Evolutionary conservation across 2,888 invertebrate species (phyloP).

Genomic region (Brassicogethes aeneus): DNA sequence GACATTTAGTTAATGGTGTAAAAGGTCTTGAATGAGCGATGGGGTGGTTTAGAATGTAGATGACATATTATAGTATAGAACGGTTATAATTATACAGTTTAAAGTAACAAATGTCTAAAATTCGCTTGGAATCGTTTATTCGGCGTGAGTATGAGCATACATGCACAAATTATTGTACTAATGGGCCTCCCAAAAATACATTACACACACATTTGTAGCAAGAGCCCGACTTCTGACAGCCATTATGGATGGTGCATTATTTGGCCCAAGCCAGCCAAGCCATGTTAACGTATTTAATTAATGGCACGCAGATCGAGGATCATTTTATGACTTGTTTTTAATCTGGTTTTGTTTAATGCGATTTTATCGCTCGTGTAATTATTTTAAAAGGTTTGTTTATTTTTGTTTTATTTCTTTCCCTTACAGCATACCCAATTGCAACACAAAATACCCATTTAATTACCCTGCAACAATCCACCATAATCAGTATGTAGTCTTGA

Average conservation of each 20-base stretch:
- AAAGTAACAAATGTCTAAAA: slow-evolving; percentile 16
- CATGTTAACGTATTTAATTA: slow-evolving; percentile 32
- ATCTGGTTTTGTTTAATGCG: slow-evolving; percentile 26
- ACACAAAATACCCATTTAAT: too few relatives aligned
- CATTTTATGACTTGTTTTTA: slow-evolving; percentile 34
- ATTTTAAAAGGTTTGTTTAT: slow-evolving; percentile 15
- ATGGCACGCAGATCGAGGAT: slow-evolving; percentile 33
- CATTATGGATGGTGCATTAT: slow-evolving; percentile 34
- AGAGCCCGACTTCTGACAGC: slow-evolving; percentile 29
- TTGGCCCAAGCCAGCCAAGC: slow-evolving; percentile 24
- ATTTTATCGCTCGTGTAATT: slow-evolving; percentile 22
- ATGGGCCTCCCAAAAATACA: slow-evolving; percentile 36
- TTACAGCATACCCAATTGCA: too few relatives aligned
- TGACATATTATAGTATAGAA: background rate
- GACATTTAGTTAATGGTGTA: too few relatives aligned
- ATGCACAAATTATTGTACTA: slow-evolving; percentile 34
- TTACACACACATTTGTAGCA: slow-evolving; percentile 35
- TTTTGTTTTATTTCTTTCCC: slow-evolving; percentile 14
- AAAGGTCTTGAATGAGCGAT: too few relatives aligned
- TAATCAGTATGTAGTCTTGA: too few relatives aligned
- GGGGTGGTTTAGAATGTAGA: too few relatives aligned
- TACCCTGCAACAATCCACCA: too few relatives aligned
- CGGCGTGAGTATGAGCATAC: slow-evolving; percentile 25
- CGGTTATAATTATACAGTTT: slow-evolving; percentile 7
- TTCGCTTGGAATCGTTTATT: slow-evolving; percentile 26